These are phyloP conservation scores for Limenitis camilla DNA, from an alignment of 2,888 invertebrate species.

Conservation along the genomic window DNA sequence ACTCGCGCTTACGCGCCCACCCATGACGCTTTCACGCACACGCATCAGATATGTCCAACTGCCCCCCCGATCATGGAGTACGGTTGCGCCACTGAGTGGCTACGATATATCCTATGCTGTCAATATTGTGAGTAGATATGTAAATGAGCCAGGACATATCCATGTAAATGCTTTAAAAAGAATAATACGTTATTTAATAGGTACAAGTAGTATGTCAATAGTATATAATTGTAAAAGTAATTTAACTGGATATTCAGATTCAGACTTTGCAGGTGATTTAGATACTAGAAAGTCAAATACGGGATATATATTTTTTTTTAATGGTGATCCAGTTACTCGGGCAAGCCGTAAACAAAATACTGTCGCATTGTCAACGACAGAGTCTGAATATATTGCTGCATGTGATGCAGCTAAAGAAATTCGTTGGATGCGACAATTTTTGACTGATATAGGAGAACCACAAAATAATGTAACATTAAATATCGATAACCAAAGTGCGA, in stretches of 20 bases:
- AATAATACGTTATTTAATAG: no score
- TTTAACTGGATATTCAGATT: constrained; percentile 15
- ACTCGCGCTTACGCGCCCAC: no score
- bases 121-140: neutral
- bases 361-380: constrained; percentile 20
- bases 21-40: no score
- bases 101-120: neutral
- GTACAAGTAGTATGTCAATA: no score
- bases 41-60: no score
- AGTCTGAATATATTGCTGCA: constrained; percentile 20
- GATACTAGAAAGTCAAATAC: constrained; percentile 19
- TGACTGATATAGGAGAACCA: constrained; percentile 2
- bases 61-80: no score
- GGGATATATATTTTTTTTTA: constrained; percentile 19
- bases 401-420: constrained; percentile 17
- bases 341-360: no score
- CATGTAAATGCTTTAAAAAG: no score
- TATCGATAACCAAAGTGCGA: constrained; percentile 11
- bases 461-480: neutral
- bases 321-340: constrained; percentile 19
- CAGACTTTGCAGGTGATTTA: constrained; percentile 18
- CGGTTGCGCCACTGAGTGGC: no score
- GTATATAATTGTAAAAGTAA: constrained; percentile 15
- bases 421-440: constrained; percentile 16
- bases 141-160: constrained; percentile 9